Conservation (phyloP, 2,797 vertebrate genomes). For the Anabacerthia variegaticeps region DNA sequence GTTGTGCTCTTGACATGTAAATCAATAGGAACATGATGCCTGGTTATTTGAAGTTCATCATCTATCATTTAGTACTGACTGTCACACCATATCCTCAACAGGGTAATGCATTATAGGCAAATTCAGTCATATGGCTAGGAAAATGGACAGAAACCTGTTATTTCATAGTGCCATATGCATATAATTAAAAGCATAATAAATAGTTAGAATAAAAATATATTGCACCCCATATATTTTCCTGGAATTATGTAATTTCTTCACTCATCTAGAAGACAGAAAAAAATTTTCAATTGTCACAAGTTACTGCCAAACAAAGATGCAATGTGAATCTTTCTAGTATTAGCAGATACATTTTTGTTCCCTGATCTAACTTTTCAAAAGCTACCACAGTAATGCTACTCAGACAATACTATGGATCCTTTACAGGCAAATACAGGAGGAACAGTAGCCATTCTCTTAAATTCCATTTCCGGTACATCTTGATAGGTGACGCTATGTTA, state of each 20-base stretch:
- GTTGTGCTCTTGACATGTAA: slow-evolving; percentile 9
- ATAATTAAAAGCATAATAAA: slow-evolving; percentile 30
- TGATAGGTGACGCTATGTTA: not conserved
- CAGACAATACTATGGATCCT: not conserved
- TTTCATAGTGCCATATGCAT: not conserved
- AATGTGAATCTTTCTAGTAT: not conserved
- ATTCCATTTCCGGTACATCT: not conserved
- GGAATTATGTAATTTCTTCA: not conserved
- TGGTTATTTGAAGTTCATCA: slow-evolving; percentile 63
- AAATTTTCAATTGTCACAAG: not conserved
- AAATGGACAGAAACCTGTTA: not conserved
- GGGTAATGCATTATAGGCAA: not conserved
- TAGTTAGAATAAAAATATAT: slow-evolving; percentile 19
- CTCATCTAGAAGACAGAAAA: not conserved
- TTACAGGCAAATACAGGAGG: not conserved
- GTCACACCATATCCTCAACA: slow-evolving; percentile 1
- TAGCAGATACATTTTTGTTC: not conserved
- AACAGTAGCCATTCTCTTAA: not conserved
- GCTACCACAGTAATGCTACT: not conserved
- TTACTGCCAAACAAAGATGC: not conserved
- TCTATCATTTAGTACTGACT: slow-evolving; percentile 62
- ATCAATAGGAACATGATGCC: slow-evolving; percentile 54
- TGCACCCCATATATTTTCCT: not conserved
- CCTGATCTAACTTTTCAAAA: not conserved
- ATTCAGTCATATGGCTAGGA: slow-evolving; percentile 5